Base-by-base conservation (phyloP, 1,140 invertebrate species). In the Pogonus chalceus region DNA sequence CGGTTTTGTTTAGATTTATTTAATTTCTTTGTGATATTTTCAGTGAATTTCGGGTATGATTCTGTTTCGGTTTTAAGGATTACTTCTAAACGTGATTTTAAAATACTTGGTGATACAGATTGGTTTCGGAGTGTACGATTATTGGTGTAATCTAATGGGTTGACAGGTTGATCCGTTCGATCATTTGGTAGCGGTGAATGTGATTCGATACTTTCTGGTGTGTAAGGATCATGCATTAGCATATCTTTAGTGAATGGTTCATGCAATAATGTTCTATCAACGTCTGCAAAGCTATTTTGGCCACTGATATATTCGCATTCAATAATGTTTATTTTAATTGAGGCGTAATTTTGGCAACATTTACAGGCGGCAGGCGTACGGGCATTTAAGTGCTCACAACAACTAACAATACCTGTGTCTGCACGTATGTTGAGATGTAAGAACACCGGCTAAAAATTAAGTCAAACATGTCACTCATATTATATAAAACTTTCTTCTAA, bases 331-430 rank as follows among this genome's bases (percentile, higher is more conserved):
- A 70, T 69, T 68, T 69, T 75, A 68, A 75, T 69, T 65, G 71
- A 78, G 76, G 73, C 75, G 72, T 67, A 75, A 64, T 58, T 72
- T 60, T 56, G 70, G 62, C 65, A 71, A 66, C 63, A 70, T 58
- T 61, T 69, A 61, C 67, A 75, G 68, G 62, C 66, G 61, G 69
- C 72, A 73, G 71, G 62, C 63, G 49, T 39, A 55, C 55, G 72
- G 71, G 53, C 69, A 67, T 51, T 67, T 55, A 54, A 63, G 65
- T 67, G 66, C 56, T 71, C 67, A 70, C 79, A 80, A 75, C 84
- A 86, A 66, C 74, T 74, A 73, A 86, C 74, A 71, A 75, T 88
- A 88, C 87, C 87, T 88, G 85, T 77, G 64, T 85, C 79, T 64
- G 73, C 72, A 67, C 78, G 76, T 62, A 90, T 76, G 64, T 76